Base-by-base conservation (phyloP, 2,113 vertebrate genomes). In the Menura novaehollandiae region DNA sequence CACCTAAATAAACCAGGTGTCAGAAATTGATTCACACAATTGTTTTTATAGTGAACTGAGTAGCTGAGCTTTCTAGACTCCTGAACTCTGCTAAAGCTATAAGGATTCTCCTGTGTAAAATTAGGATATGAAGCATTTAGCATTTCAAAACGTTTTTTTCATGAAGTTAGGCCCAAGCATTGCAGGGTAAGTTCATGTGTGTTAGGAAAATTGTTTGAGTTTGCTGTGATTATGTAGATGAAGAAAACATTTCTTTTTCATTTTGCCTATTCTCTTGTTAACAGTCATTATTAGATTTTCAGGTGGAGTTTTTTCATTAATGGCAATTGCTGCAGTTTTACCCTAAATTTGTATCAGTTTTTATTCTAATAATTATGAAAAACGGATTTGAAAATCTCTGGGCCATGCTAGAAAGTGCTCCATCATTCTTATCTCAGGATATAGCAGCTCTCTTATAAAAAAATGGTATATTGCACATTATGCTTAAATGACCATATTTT, bases 71-170 rank as follows among this genome's bases (percentile, higher is more conserved):
- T 91, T 56, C n/a, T 80, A 94, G 89, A 79, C 44, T 95, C 62
- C 73, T 91, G 83, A 95, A 88, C 62, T 88, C 73, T 96, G 87
- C 46, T 88, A 81, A 95, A 87, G 37, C 84, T 74, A 88, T 91
- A 95, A 88, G 53, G 21, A 84, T 96, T 88, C 78, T 96, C 88
- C 27, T 59, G 82, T 74, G 63, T 90, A 88, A 96, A 94, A 83
- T 88, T 91, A 90, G 18, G 52, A 22, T 62, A 62, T 41, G 93
- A 94, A 41, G 64, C 51, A 46, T 92, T 89, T 95, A 86, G 39
- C 82, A 63, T 91, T 91, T 81, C 68, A 64, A 41, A 83, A 52
- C 27, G 4, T 44, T 15, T 39, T 96, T 92, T 78, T 49, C 51
- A 64, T 51, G 13, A 91, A 53, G 32, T 94, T 91, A 96, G 73